Evolutionary conservation across 2,888 invertebrate genomes (phyloP), one percentile per base, ranked within the genome.

Genomic region (Scaptomyza cyrtandrae): DNA sequence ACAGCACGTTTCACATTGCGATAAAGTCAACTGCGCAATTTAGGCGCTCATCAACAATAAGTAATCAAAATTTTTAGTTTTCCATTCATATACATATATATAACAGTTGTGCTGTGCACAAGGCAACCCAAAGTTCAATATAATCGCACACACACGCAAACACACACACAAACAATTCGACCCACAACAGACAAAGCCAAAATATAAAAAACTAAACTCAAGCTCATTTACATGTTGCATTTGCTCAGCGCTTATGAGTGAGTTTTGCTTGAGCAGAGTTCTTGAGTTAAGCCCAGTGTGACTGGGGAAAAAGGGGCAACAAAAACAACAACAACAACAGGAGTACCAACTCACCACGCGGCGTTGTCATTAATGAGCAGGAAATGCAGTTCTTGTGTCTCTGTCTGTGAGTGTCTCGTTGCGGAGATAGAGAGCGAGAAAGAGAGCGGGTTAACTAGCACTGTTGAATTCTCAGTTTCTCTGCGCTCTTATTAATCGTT

Each of bases 201-300:
- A 57, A n/a, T 37, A 14, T n/a, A 37, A 54, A 39, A 41, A 63
- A 31, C 48, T 58, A 44, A 63, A 58, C 67, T 64, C 52, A 61
- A 39, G 45, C 72, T 76, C 71, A 88, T 88, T 88, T 86, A 86
- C 87, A 86, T 72, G 78, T 78, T 75, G 71, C 78, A 62, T 48
- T 62, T 62, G 68, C 50, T 16, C 27, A 44, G 41, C 11, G 31
- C 10, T 24, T 31, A 4, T 57, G 71, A 57, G 70, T 46, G 27
- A 9, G 13, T 41, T 33, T 24, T 24, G 6, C 27, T 68, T 63
- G 75, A 66, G 86, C 50, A 54, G 52, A 53, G 71, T 84, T 84
- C 86, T 83, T 63, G 66, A 65, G 65, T 50, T 19, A 19, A 19
- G 19, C 19, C 19, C 19, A 19, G 19, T 1, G 65, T 35, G 70